A percentile compares a stretch with the other conserved stretches of the same genome.
Conservation (phyloP, 2,888 invertebrate genomes). For the Choristoneura rosaceana region DNA sequence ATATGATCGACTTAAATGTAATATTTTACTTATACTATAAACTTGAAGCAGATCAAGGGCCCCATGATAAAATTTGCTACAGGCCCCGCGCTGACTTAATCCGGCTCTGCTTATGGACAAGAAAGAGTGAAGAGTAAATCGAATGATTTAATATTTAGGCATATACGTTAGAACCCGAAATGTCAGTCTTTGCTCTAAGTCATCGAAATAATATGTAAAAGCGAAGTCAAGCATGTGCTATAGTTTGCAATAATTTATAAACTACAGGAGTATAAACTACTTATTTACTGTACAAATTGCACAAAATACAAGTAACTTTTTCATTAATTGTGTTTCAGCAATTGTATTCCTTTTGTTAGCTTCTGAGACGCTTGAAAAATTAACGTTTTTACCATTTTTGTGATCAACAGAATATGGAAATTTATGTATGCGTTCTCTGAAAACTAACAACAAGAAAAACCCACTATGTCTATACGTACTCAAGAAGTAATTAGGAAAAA, state of each 20-base stretch:
- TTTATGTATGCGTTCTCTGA: neutral
- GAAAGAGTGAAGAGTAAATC: too few species aligned
- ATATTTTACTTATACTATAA: too few species aligned
- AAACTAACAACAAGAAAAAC: neutral
- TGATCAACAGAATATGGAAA: neutral
- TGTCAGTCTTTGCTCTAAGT: too few species aligned
- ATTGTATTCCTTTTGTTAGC: neutral
- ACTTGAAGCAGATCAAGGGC: too few species aligned
- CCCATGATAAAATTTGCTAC: too few species aligned
- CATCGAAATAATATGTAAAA: neutral
- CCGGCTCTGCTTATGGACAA: too few species aligned
- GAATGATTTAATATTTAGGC: too few species aligned
- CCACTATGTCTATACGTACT: neutral
- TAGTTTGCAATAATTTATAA: neutral
- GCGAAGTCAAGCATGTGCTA: neutral
- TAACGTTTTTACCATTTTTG: too few species aligned
- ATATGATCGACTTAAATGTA: too few species aligned
- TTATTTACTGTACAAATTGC: neutral
- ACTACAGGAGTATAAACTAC: neutral
- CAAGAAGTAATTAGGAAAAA: neutral
- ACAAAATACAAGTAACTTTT: neutral
- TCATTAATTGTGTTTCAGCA: neutral
- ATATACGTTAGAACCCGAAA: too few species aligned
- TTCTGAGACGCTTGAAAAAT: neutral
- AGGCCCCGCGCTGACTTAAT: too few species aligned